Evolutionary conservation across 2,888 invertebrate genomes (phyloP).

Genomic region (Ditylenchus weischeri): DNA sequence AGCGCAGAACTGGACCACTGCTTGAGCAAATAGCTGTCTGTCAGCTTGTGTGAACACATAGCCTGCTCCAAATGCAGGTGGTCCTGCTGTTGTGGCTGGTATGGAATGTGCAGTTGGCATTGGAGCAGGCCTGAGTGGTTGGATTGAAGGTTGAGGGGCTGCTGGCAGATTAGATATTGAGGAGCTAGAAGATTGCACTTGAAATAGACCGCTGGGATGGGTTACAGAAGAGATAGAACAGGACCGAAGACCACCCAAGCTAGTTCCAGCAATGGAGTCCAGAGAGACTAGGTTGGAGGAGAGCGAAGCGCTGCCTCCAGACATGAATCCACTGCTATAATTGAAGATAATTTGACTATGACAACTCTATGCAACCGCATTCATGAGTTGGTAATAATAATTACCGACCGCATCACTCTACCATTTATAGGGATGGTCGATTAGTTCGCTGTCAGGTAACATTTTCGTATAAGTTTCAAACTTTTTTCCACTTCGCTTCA

Average conservation of each 20-base stretch:
- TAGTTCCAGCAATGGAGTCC: conserved; percentile 8
- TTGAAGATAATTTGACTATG: no score
- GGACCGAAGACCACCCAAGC: background rate
- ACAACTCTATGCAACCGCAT: no score
- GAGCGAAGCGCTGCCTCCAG: conserved; percentile 14
- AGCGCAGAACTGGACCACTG: conserved; percentile 39
- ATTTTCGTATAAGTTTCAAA: no score
- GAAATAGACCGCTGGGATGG: no score
- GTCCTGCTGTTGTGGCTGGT: background rate
- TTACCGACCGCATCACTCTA: no score
- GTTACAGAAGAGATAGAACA: no score
- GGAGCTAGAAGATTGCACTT: background rate
- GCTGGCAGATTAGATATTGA: background rate
- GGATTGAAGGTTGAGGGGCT: background rate
- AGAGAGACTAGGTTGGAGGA: conserved; percentile 5
- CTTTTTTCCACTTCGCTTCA: no score
- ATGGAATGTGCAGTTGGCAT: background rate
- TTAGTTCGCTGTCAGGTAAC: no score
- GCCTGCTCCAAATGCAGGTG: conserved; percentile 21
- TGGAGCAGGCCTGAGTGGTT: background rate
- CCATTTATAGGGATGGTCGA: no score
- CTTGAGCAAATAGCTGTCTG: conserved; percentile 35
- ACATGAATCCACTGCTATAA: conserved; percentile 14
- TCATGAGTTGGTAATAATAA: no score
- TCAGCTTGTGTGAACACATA: conserved; percentile 34